Evolutionary conservation across 2,888 invertebrate genomes (phyloP), one percentile per base, ranked within the genome.

Genomic region (Teinopalpus imperialis): DNA sequence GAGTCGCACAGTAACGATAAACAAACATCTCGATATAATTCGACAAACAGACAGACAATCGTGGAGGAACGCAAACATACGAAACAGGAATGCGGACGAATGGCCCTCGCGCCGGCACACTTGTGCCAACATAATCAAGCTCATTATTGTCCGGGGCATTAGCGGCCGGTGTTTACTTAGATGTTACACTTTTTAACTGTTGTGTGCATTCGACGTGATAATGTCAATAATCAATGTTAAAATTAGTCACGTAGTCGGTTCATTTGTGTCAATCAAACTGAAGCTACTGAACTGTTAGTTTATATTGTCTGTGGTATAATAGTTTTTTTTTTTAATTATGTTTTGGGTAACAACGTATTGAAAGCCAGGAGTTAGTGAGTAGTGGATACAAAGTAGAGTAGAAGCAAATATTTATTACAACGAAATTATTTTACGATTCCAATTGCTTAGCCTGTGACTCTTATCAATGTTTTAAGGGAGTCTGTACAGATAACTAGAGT

Each of bases 61-160:
- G 35, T 9, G 34, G 8, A 6, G 8, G 13, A 9, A 13, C 14
- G 32, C 24, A 16, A 10, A 23, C 30, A 16, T 10, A 18, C 12
- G n/a, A 29, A 12, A 16, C 24, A 31, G 43, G 43, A 43, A 43
- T 43, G 43, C 23, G 43, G 23, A 18, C 29, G 6, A 27, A 12
- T 8, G 37, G 18, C 18, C 20, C 29, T 9, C 18, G 27, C 21
- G 6, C 23, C 23, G 23, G 8, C 18, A 10, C 43, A 44, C 43
- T 37, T 44, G 43, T 44, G 20, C 43, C 36, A 31, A 44, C 37
- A 44, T 31, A 31, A 44, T 44, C 43, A 44, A 31, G 30, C 30
- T 30, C 36, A 23, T 43, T 30, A 36, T 43, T 43, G 20, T 41
- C 8, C 23, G 23, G 18, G 18, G 16, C 30, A 42, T 42, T 26